phyloP scores from a whole-genome alignment of 2,797 vertebrate genomes.

The Gallirallus australis region DNA sequence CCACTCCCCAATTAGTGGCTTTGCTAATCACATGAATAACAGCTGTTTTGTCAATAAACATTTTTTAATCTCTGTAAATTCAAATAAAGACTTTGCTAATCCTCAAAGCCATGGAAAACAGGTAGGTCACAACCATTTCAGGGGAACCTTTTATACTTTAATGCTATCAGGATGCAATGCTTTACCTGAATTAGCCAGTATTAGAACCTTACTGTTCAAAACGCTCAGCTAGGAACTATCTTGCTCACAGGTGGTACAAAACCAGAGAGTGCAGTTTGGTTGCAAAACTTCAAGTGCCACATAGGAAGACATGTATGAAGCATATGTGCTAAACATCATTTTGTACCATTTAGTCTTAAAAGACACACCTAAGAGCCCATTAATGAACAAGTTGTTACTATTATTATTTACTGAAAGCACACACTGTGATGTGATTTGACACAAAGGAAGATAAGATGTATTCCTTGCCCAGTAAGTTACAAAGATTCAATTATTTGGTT shows the following conservation, averaged over 20 bases:
- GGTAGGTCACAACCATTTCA: neutral
- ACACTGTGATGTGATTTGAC: neutral
- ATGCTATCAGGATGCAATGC: neutral
- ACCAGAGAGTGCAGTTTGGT: neutral
- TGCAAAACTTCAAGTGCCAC: neutral
- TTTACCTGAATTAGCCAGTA: neutral
- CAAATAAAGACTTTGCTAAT: neutral
- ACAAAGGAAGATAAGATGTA: neutral
- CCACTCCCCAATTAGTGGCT: slow-evolving; percentile 24
- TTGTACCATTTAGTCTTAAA: neutral
- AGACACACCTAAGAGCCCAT: neutral
- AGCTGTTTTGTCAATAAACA: slow-evolving; percentile 50
- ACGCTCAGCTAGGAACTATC: neutral
- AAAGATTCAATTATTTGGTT: neutral
- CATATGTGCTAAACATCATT: neutral
- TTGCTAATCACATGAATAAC: slow-evolving; percentile 20
- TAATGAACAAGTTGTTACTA: neutral
- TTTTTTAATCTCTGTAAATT: slow-evolving; percentile 17
- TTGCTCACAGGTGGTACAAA: neutral
- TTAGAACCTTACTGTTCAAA: neutral
- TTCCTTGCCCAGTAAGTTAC: neutral
- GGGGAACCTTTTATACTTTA: neutral
- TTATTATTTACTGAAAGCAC: neutral
- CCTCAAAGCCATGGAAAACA: slow-evolving; percentile 29
- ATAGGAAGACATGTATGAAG: neutral